Percentiles rank a stretch among this genome's conserved stretches.
phyloP scores from a whole-genome alignment of 1,140 invertebrate genomes.

The Drosophila elegans region DNA sequence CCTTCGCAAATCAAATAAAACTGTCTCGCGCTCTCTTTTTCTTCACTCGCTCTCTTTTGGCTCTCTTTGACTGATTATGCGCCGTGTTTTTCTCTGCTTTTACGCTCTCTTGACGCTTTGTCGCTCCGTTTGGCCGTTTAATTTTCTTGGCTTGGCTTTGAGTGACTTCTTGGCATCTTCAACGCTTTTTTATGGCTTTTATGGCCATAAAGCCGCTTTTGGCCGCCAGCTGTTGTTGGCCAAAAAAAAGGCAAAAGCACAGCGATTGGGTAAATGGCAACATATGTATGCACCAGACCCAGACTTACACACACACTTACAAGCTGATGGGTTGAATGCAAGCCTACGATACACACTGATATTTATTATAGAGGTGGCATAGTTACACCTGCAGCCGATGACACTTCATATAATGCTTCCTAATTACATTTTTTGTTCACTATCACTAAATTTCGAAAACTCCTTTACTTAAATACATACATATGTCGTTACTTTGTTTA shows the following conservation, averaged over 20 bases:
- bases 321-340: conserved; percentile 10
- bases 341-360: conserved; percentile 6
- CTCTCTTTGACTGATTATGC: conserved; percentile 39
- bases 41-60: conserved; percentile 1
- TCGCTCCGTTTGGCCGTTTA: conserved; percentile 30
- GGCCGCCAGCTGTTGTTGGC: conserved; percentile 70
- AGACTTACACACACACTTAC: conserved; percentile 20
- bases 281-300: conserved; percentile 49
- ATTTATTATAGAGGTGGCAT: conserved; percentile 21
- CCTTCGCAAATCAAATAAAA: conserved; percentile 64
- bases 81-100: conserved; percentile 27
- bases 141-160: conserved; percentile 51
- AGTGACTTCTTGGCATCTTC: conserved; percentile 59
- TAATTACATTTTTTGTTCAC: too few species aligned
- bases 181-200: conserved; percentile 79
- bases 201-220: conserved; percentile 72
- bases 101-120: conserved; percentile 5
- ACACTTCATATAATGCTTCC: too few species aligned
- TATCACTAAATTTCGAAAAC: too few species aligned
- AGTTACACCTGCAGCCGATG: neutral
- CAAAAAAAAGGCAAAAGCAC: conserved; percentile 50
- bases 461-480: too few species aligned
- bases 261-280: conserved; percentile 59
- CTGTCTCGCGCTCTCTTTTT: conserved; percentile 32
- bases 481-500: too few species aligned